phyloP scores from a whole-genome alignment of 2,113 vertebrate genomes.

The Ciconia maguari region DNA sequence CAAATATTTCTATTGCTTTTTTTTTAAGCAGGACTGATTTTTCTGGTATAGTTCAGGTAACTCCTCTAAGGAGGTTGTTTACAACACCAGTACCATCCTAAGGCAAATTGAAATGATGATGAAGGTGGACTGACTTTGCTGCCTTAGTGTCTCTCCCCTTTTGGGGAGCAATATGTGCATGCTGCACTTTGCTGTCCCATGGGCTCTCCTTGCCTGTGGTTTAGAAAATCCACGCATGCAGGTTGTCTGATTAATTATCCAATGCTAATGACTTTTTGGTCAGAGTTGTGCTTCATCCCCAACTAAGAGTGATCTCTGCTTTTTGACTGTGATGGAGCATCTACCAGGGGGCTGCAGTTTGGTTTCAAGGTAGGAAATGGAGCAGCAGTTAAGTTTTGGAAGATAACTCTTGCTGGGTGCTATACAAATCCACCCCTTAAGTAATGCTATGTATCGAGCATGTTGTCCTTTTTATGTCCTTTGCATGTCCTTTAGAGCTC shows the following conservation, averaged over 20 bases:
- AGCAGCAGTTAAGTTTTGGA: slow-evolving; percentile 29
- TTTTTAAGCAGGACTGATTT: background rate
- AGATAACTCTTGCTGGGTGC: background rate
- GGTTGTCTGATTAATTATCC: slow-evolving; percentile 16
- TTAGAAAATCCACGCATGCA: background rate
- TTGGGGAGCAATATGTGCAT: background rate
- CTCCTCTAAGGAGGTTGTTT: background rate
- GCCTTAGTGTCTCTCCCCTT: background rate
- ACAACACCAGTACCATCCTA: background rate
- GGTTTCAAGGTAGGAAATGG: slow-evolving; percentile 12
- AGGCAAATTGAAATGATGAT: background rate
- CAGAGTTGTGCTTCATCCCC: slow-evolving; percentile 28
- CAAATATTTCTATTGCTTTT: background rate
- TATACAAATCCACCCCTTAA: background rate
- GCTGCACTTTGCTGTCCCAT: background rate
- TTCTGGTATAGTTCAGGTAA: background rate
- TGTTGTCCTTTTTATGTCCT: background rate
- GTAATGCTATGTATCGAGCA: background rate
- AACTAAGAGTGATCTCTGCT: background rate
- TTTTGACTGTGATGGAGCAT: slow-evolving; percentile 40
- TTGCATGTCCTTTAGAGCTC: background rate
- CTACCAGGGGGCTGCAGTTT: background rate
- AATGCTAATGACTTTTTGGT: background rate
- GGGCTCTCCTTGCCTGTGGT: background rate
- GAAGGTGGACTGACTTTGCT: background rate